Conservation (phyloP, 2,113 vertebrate genomes). For the Galbula dea region DNA sequence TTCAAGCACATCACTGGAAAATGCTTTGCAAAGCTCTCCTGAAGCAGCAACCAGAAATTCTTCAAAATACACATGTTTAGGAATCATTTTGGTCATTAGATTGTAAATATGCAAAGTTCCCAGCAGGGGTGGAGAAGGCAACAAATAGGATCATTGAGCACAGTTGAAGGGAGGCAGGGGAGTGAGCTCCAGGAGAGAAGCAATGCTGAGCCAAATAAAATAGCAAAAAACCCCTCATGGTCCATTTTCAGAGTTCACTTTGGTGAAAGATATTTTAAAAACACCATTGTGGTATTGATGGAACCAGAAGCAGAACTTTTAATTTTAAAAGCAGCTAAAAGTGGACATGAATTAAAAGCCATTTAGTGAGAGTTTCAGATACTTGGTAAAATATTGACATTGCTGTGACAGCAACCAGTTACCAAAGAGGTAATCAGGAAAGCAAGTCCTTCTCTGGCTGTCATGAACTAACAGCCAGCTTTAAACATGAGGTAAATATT, state of each 20-base stretch:
- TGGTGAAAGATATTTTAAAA: not conserved
- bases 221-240: not conserved
- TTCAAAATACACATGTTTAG: rapidly evolving
- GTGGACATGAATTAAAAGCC: not conserved
- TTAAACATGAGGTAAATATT: not conserved
- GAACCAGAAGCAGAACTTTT: not conserved
- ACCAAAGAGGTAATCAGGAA: not conserved
- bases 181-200: not conserved
- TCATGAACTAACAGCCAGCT: not conserved
- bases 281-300: not conserved
- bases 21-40: not conserved
- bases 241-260: not conserved
- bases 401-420: not conserved
- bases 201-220: not conserved
- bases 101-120: not conserved
- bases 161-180: not conserved
- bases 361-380: not conserved
- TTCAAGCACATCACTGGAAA: not conserved
- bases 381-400: rapidly evolving
- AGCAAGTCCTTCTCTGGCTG: not conserved
- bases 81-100: not conserved
- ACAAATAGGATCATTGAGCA: not conserved
- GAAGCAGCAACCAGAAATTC: not conserved
- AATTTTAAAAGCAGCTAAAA: not conserved
- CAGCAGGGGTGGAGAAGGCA: not conserved